phyloP scores from a whole-genome alignment of 1,140 invertebrate genomes.

The Musca vetustissima region DNA sequence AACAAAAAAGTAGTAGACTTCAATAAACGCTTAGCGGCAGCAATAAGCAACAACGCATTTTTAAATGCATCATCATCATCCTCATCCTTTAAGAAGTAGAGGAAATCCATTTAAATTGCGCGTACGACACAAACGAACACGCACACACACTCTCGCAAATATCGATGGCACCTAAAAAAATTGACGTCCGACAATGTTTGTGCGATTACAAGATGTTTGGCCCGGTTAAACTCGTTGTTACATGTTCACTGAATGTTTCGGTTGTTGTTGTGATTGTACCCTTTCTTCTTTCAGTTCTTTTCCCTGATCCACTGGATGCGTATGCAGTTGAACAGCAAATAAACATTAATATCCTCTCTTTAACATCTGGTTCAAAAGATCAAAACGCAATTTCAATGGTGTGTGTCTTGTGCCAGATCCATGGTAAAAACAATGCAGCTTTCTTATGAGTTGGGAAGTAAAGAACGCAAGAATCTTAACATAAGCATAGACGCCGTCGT shows the following conservation, averaged over 20 bases:
- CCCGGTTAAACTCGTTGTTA: conserved; percentile 21
- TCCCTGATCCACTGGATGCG: background rate
- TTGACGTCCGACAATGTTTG: conserved; percentile 20
- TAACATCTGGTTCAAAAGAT: conserved; percentile 17
- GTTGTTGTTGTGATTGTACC: too few species aligned
- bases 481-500: conserved; percentile 5
- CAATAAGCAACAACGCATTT: conserved; percentile 34
- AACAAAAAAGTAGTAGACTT: background rate
- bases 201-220: conserved; percentile 14
- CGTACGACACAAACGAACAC: conserved; percentile 31
- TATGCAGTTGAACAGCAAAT: conserved; percentile 17
- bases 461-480: too few species aligned
- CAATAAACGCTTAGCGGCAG: background rate
- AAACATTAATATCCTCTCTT: conserved; percentile 23
- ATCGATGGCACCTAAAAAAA: background rate
- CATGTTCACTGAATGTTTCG: background rate
- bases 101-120: conserved; percentile 54
- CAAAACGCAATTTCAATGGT: background rate
- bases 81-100: conserved; percentile 28
- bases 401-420: too few species aligned
- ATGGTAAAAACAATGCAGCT: too few species aligned
- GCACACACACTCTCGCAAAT: background rate
- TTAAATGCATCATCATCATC: too few species aligned
- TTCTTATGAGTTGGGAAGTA: too few species aligned
- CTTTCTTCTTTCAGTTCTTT: too few species aligned